phyloP scores from a whole-genome alignment of 1,140 invertebrate species.

The Camponotus vicinus region DNA sequence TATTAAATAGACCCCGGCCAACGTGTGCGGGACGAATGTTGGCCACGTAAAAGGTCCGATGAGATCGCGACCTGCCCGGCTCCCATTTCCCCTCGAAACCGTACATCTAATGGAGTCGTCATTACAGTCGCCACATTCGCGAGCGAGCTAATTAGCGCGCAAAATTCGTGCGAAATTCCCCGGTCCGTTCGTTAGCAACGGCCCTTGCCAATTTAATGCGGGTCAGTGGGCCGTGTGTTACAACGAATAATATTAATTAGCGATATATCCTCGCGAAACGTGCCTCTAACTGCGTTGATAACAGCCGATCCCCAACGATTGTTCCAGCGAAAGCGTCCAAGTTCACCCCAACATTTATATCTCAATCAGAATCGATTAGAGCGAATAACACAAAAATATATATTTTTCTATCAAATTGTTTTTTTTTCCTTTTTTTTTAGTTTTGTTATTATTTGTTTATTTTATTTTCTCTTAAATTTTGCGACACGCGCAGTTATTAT shows the following conservation, averaged over 20 bases:
- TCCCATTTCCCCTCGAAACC: neutral
- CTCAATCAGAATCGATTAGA: neutral
- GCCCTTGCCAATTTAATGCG: conserved; percentile 51
- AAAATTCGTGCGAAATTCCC: conserved; percentile 39
- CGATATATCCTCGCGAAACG: conserved; percentile 46
- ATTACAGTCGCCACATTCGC: conserved; percentile 47
- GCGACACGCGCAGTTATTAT: neutral
- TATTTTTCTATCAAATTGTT: neutral
- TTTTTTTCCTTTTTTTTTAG: neutral
- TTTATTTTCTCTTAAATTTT: neutral
- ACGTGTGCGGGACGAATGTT: conserved; percentile 26
- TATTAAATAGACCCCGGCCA: conserved; percentile 47
- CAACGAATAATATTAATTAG: conserved; percentile 62
- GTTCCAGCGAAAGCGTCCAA: neutral
- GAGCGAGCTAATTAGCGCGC: conserved; percentile 52
- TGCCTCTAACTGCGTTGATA: neutral
- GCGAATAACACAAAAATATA: neutral
- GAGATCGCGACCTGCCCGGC: conserved; percentile 6
- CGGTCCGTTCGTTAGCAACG: conserved; percentile 40
- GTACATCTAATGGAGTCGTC: conserved; percentile 48
- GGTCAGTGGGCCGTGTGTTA: conserved; percentile 38
- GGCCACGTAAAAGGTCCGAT: conserved; percentile 31
- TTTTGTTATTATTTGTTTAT: too few species aligned
- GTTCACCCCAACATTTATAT: neutral
- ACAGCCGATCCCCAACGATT: neutral